Evolutionary conservation across 2,888 invertebrate genomes (phyloP).

Genomic region (Sinotaia quadrata): DNA sequence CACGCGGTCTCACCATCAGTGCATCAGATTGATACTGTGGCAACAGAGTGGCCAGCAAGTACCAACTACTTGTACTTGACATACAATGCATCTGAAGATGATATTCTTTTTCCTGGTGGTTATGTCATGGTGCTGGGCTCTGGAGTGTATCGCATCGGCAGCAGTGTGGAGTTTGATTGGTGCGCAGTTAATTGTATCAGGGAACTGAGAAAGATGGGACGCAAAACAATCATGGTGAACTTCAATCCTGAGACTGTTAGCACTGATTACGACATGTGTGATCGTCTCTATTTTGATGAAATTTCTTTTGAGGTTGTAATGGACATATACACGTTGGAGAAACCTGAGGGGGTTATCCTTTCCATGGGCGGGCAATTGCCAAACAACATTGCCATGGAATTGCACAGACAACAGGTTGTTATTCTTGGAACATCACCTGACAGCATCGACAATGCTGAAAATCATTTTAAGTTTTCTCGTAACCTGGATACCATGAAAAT

Average conservation of each 20-base stretch:
- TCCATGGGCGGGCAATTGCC: slow-evolving; percentile 99
- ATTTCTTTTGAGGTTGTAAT: slow-evolving; percentile 98
- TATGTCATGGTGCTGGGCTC: slow-evolving; percentile 84
- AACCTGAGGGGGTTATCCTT: slow-evolving; percentile 93
- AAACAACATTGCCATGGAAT: slow-evolving; percentile 99
- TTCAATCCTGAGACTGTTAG: slow-evolving; percentile 99
- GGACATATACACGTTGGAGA: slow-evolving; percentile 96
- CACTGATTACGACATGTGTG: slow-evolving; percentile 99
- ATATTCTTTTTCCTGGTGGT: slow-evolving; percentile 61
- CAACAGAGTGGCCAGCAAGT: slow-evolving; percentile 98
- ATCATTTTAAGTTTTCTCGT: slow-evolving; percentile 97
- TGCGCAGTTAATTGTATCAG: slow-evolving; percentile 97
- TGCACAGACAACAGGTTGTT: slow-evolving; percentile 83
- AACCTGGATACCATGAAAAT: slow-evolving; percentile 96
- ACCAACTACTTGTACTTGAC: slow-evolving; percentile 99
- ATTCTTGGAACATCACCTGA: slow-evolving; percentile 97
- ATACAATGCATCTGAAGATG: slow-evolving; percentile 83
- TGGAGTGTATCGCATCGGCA: slow-evolving; percentile 74
- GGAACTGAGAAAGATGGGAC: slow-evolving; percentile 88
- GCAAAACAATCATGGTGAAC: slow-evolving; percentile 97
- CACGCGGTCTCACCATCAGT: slow-evolving; percentile 75
- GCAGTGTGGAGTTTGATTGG: slow-evolving; percentile 99
- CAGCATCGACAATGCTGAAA: slow-evolving; percentile 97
- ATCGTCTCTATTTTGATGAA: slow-evolving; percentile 98
- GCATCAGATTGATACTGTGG: slow-evolving; percentile 98